Base-by-base conservation (phyloP, 2,888 invertebrate genomes). In the Harpalus rubripes region DNA sequence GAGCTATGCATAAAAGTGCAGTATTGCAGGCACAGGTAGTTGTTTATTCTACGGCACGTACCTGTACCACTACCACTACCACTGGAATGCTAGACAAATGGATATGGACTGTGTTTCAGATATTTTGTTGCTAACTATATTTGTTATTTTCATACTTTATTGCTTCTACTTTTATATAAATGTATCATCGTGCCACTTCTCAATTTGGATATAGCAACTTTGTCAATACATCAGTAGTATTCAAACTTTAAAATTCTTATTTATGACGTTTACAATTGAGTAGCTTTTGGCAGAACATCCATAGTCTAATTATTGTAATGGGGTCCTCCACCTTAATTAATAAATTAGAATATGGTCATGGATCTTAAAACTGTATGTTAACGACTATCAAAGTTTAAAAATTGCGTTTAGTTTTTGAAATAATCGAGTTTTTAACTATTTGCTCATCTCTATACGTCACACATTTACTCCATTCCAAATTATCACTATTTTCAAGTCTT, bases 31-130 rank as follows among this genome's bases (percentile, higher is more conserved):
- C 18, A 63, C 63, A 63, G 63, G 63, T 63, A 68, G 68, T 68
- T 68, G 68, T 68, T 68, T 68, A 68, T 68, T 68, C 68, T 26
- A 32, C 32, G 32, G 68, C 68, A 68, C 63, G 63, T 68, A 68
- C 68, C 39, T 39, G 39, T 39, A 32, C n/a, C 32, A 59, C 59
- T 63, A 32, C n/a, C 32, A 59, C 59, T 63, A 22, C 26, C 12
- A 10, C 10, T 22, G 68, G 68, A 68, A 68, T 68, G 68, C 26
- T 68, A 68, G 63, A 63, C 63, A 68, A 39, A 39, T 68, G 32
- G 39, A 68, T 39, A 68, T 15, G 68, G 39, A 32, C 41, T 68
- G 15, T 68, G 39, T 39, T 68, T 68, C 5, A 68, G 39, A 68
- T 68, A 39, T 68, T 39, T 39, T 39, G 26, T 39, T 68, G 12